Evolutionary conservation across 2,888 invertebrate genomes (phyloP), one percentile per base, ranked within the genome.

Genomic region (Brachypterus glaber): DNA sequence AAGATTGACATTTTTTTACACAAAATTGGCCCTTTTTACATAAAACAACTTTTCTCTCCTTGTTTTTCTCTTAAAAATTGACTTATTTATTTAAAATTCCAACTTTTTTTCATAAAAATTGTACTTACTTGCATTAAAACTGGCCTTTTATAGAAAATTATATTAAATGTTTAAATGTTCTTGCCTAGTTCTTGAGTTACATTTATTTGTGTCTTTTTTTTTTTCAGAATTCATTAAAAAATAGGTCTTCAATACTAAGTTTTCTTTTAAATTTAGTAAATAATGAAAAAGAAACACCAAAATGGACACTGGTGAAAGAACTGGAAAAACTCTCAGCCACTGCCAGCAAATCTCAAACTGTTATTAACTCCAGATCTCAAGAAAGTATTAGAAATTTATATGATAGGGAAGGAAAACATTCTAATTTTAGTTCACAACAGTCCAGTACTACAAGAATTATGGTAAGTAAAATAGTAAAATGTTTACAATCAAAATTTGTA

Each of bases 161-260:
- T 7, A n/a, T n/a, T 24, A n/a, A 24, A 8, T 24, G 24, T n/a
- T 8, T 24, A n/a, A n/a, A n/a, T n/a, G n/a, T n/a, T n/a, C n/a
- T n/a, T n/a, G n/a, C n/a, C n/a, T 24, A n/a, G 24, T 24, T 24
- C n/a, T 24, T 8, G 24, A 24, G n/a, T 24, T 7, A 7, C 12
- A 29, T 12, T 9, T n/a, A 29, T 21, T 9, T 9, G n/a, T 24
- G 33, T 38, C 12, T 17, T 34, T 15, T 11, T 18, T 51, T 54
- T 43, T 45, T 55, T 43, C 45, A 62, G 61, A 52, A 48, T 29
- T 53, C 59, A 25, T 50, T 63, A 12, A 51, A 52, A 39, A 53
- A 60, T 37, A 55, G 57, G 44, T 51, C 55, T 43, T 53, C 58
- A 4, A 41, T 57, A 3, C 41, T 64, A 39, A 49, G 47, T 38